These are phyloP conservation scores for Scyliorhinus canicula DNA, from an alignment of 2,797 vertebrate species.

Conservation along the genomic window DNA sequence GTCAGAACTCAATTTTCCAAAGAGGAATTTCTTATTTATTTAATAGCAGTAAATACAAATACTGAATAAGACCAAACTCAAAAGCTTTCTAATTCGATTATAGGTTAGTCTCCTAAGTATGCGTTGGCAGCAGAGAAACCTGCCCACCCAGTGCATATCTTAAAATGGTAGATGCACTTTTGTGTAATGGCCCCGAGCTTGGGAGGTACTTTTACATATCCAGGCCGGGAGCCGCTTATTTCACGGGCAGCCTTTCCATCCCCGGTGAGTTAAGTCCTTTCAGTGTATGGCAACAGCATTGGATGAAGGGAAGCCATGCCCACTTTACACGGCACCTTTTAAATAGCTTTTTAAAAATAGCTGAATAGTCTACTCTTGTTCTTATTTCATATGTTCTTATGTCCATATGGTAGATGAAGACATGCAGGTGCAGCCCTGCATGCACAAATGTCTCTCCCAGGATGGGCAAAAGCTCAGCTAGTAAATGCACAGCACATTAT, in stretches of 20 bases:
- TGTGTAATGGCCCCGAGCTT: neutral
- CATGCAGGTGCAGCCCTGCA: neutral
- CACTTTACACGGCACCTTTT: too few species aligned
- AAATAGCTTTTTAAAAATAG: too few species aligned
- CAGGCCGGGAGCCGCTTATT: too few species aligned
- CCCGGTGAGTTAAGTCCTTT: too few species aligned
- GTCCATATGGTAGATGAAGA: neutral
- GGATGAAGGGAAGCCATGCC: too few species aligned
- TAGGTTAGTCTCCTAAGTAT: neutral
- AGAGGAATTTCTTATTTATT: neutral
- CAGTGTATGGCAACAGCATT: too few species aligned
- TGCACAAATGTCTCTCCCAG: neutral
- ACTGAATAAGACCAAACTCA: neutral
- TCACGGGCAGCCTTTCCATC: too few species aligned
- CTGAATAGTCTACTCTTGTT: too few species aligned
- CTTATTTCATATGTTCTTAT: too few species aligned
- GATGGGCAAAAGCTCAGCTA: neutral
- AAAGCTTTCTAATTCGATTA: neutral
- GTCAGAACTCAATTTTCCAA: neutral
- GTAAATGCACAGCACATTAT: neutral
- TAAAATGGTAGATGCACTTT: neutral
- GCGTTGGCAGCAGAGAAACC: neutral
- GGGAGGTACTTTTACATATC: too few species aligned
- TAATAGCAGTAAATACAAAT: neutral
- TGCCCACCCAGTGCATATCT: neutral